Evolutionary conservation across 2,797 vertebrate species (phyloP).

Genomic region (Percopsis omiscomaycus): DNA sequence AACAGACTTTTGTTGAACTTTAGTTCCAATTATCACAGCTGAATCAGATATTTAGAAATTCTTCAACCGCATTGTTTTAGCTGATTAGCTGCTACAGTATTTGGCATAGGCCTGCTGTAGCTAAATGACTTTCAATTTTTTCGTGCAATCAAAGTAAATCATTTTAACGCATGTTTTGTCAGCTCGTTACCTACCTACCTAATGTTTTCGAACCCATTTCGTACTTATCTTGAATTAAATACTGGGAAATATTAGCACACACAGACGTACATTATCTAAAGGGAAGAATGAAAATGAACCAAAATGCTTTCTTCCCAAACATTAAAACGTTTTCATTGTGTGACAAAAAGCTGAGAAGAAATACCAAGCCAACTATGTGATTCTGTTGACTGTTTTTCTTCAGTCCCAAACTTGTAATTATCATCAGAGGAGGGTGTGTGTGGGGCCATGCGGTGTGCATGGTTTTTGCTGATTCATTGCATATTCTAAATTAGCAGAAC

Average conservation of each 20-base stretch:
- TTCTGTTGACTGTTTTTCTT: slow-evolving; percentile 52
- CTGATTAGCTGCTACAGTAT: too few species aligned
- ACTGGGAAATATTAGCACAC: not conserved
- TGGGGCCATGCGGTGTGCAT: slow-evolving; percentile 19
- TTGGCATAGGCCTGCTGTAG: too few species aligned
- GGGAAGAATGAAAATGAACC: not conserved
- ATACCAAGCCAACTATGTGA: slow-evolving; percentile 16
- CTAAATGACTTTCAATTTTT: too few species aligned
- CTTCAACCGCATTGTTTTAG: not conserved
- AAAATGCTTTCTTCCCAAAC: slow-evolving; percentile 5
- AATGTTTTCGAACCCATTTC: too few species aligned
- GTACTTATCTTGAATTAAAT: not conserved
- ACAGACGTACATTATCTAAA: not conserved
- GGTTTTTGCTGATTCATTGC: slow-evolving; percentile 18
- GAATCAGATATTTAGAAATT: not conserved
- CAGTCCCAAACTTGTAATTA: slow-evolving; percentile 52
- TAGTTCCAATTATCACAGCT: not conserved
- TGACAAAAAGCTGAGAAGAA: slow-evolving; percentile 6
- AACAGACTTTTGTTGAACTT: not conserved
- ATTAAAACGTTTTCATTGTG: slow-evolving; percentile 4
- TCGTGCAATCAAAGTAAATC: too few species aligned
- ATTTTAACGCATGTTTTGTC: too few species aligned
- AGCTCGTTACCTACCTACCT: too few species aligned
- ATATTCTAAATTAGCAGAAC: slow-evolving; percentile 45
- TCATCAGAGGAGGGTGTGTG: slow-evolving; percentile 53